phyloP scores from a whole-genome alignment of 1,140 invertebrate species.

The Telenomus remus region DNA sequence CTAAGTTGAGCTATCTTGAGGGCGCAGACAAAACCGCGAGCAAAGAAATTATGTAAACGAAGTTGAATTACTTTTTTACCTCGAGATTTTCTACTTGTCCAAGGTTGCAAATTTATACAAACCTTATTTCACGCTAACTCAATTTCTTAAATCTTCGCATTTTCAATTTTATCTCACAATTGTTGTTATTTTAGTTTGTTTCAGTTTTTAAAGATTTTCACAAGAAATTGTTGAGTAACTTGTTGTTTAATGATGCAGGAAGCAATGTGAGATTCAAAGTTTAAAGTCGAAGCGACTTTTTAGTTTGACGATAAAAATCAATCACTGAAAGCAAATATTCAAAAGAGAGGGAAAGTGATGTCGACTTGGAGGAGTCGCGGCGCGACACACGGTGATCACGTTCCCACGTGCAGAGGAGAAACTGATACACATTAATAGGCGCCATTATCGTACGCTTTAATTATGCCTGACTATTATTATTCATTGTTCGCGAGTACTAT shows the following conservation, averaged over 20 bases:
- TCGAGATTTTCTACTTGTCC: constrained; percentile 47
- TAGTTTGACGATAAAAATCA: constrained; percentile 38
- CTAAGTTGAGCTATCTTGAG: constrained; percentile 35
- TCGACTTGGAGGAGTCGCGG: no score
- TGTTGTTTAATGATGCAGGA: constrained; percentile 47
- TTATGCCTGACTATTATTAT: constrained; percentile 44
- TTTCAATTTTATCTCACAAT: no score
- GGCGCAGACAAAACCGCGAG: constrained; percentile 9
- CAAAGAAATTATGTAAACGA: constrained; percentile 36
- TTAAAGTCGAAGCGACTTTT: constrained; percentile 28
- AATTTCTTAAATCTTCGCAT: neutral
- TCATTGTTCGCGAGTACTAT: constrained; percentile 24
- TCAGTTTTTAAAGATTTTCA: no score
- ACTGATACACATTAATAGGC: constrained; percentile 51
- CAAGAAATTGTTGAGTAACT: no score
- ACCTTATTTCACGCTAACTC: constrained; percentile 25
- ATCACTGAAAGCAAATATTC: constrained; percentile 37
- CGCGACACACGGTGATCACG: constrained; percentile 10
- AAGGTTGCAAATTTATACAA: constrained; percentile 35
- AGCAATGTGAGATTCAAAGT: constrained; percentile 55
- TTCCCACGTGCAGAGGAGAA: constrained; percentile 52
- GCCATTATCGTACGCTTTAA: constrained; percentile 41
- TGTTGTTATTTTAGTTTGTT: no score
- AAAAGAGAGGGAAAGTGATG: constrained; percentile 22
- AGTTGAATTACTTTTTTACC: constrained; percentile 50